Evolutionary conservation across 2,797 vertebrate species (phyloP), one percentile per base, ranked within the genome.

Genomic region (Heterohyrax brucei): DNA sequence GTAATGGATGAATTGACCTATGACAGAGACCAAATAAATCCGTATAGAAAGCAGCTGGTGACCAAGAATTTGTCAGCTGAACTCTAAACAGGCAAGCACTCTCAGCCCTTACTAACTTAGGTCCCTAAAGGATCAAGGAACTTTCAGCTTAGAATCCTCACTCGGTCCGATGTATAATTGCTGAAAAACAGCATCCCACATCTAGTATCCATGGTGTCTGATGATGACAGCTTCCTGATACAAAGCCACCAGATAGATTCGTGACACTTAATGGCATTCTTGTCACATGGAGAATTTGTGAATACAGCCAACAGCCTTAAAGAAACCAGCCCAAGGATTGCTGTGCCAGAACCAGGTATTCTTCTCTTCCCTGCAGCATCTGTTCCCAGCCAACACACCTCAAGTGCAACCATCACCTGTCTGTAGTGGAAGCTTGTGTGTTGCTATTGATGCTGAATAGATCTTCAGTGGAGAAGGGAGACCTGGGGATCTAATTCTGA

Each of bases 1-100:
- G 3, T 95, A 68, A 82, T 87, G 97, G 96, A 95, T 16, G 86
- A 94, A 92, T 97, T 96, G 97, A 80, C 90, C 78, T 39, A 96
- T 90, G 96, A 81, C 61, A 94, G 72, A 95, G 78, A 16, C 87
- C 77, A 96, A 93, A 85, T 61, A 96, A 93, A 85, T 61, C 0
- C 24, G 12, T 10, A 53, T 95, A 84, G 84, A 89, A 95, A 98
- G 93, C 91, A 97, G 96, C 96, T 97, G 46, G 87, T 64, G 80
- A 94, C 62, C 84, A 95, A 79, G 39, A 76, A 46, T 83, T 89
- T 83, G 78, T 95, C 95, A 87, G 80, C 95, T 39, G 2, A 85
- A 62, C 75, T 90, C 72, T 78, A 79, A 80, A 53, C 77, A 82
- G 94, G 84, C 73, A 3, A 79, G 91, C 62, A 19, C 44, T 19